These are phyloP conservation scores for Actinia tenebrosa DNA, from an alignment of 64 coral and sea anemone species.

Conservation along the genomic window DNA sequence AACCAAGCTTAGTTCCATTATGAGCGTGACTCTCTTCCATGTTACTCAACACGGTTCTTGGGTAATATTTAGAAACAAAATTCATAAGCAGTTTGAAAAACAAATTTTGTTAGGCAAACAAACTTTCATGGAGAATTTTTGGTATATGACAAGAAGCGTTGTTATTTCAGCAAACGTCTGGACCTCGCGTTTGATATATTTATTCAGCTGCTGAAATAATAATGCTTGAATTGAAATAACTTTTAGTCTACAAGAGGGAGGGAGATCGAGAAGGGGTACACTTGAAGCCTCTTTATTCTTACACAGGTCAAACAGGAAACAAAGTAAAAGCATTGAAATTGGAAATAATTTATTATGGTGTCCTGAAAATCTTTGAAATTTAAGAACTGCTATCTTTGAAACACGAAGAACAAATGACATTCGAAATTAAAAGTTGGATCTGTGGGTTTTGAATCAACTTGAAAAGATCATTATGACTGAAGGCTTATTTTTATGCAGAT, in stretches of 20 bases:
- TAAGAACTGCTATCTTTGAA: not conserved
- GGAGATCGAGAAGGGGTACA: no score
- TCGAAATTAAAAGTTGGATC: not conserved
- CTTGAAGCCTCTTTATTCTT: not conserved
- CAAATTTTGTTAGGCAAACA: not conserved
- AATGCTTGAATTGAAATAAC: not conserved
- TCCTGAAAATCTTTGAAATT: not conserved
- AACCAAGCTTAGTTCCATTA: not conserved
- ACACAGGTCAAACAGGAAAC: not conserved
- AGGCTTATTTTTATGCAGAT: not conserved
- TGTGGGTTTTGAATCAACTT: not conserved
- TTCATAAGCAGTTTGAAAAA: not conserved
- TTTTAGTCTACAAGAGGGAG: not conserved
- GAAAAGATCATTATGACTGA: not conserved
- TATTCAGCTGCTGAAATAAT: not conserved
- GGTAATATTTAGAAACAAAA: conserved; percentile 1
- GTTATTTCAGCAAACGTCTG: conserved; percentile 12
- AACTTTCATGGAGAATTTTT: not conserved
- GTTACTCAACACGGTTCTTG: not conserved
- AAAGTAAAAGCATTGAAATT: not conserved
- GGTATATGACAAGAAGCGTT: not conserved
- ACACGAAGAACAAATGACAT: not conserved
- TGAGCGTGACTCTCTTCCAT: not conserved
- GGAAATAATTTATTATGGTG: not conserved
- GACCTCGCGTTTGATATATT: not conserved